These are phyloP conservation scores for Hoplodrina blanda DNA, from an alignment of 2,888 invertebrate species.

Conservation along the genomic window DNA sequence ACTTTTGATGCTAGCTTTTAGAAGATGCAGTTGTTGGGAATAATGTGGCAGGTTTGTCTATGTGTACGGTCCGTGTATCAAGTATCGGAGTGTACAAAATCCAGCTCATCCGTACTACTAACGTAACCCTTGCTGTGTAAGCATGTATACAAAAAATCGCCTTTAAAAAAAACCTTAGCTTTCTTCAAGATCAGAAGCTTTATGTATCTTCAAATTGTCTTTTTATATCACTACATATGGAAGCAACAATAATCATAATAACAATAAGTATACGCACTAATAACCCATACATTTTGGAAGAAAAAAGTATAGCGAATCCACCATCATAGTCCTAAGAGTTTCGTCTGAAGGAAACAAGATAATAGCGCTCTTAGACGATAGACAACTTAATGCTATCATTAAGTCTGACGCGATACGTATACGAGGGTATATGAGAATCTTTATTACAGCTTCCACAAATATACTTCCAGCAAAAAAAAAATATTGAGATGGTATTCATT, in stretches of 20 bases:
- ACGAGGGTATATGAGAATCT: conserved; percentile 41
- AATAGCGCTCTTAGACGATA: conserved; percentile 59
- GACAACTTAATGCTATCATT: conserved; percentile 60
- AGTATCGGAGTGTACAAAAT: no score
- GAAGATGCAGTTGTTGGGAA: no score
- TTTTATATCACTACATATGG: conserved; percentile 20
- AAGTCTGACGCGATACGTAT: conserved; percentile 41
- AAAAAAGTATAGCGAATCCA: conserved; percentile 21
- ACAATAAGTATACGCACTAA: conserved; percentile 17
- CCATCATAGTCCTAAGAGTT: conserved; percentile 38
- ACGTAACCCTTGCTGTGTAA: no score
- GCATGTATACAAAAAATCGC: no score
- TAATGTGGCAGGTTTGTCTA: no score
- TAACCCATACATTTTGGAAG: conserved; percentile 28
- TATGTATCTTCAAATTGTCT: conserved; percentile 25
- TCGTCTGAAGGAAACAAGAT: conserved; percentile 54
- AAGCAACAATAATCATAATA: conserved; percentile 25
- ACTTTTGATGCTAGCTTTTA: no score
- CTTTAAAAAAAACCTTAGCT: background rate
- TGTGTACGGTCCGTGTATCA: no score
- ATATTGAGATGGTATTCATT: conserved; percentile 9
- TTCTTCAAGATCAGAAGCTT: conserved; percentile 8
- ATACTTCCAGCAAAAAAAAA: conserved; percentile 28
- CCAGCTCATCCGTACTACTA: no score
- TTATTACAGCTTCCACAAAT: conserved; percentile 36